These are phyloP conservation scores for Xenus cinereus DNA, from an alignment of 2,113 vertebrate species.

Conservation along the genomic window DNA sequence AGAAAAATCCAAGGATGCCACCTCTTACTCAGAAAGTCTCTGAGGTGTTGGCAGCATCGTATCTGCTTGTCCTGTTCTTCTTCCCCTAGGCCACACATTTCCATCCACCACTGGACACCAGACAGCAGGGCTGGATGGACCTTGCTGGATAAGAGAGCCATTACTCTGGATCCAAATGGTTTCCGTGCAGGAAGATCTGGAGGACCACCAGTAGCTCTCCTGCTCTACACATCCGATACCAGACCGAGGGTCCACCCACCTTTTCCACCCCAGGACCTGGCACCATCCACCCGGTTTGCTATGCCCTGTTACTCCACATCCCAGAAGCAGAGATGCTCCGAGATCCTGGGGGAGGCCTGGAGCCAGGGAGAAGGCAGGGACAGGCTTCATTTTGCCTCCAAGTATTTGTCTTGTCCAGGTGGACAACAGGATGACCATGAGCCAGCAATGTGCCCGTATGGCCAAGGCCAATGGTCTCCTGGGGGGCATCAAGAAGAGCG, in stretches of 20 bases:
- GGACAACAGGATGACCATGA: too few relatives aligned
- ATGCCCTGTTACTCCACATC: neutral
- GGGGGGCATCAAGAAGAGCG: too few relatives aligned
- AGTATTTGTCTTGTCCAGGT: neutral
- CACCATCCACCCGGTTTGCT: neutral
- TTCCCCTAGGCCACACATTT: neutral
- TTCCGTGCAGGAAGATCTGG: neutral
- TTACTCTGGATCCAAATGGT: neutral
- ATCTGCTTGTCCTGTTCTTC: neutral
- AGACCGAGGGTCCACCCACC: neutral
- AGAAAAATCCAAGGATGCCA: neutral
- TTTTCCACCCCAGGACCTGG: neutral
- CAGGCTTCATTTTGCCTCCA: neutral
- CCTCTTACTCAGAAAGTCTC: neutral
- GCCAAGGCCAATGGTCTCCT: too few relatives aligned
- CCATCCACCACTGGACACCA: neutral
- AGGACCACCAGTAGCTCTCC: neutral
- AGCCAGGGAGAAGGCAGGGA: neutral
- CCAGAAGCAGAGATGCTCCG: neutral
- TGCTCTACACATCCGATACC: neutral
- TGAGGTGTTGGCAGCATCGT: neutral
- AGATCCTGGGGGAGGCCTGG: neutral
- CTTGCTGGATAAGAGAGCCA: neutral
- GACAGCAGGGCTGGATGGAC: neutral
- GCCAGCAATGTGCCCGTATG: too few relatives aligned